Evolutionary conservation across 2,888 invertebrate genomes (phyloP).

Genomic region (Hyppa rectilinea): DNA sequence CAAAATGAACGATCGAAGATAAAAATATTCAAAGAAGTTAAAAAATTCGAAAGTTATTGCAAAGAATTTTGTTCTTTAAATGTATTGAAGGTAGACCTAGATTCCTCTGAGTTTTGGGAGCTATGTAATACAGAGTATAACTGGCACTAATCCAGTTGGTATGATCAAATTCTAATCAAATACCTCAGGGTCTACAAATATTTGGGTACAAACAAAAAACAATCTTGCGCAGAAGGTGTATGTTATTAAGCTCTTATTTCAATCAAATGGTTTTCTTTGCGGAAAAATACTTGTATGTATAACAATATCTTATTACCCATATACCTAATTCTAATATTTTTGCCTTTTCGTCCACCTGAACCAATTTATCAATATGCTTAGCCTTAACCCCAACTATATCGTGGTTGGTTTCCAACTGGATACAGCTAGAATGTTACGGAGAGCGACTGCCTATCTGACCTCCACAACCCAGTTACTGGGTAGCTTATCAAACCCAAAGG

Average conservation of each 20-base stretch:
- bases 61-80: not conserved
- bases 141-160: conserved; percentile 43
- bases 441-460: no score
- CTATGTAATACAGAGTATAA: conserved; percentile 7
- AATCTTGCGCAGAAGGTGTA: conserved; percentile 13
- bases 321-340: not conserved
- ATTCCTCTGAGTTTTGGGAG: no score
- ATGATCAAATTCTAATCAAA: conserved; percentile 35
- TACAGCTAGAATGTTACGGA: no score
- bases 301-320: no score
- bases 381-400: no score
- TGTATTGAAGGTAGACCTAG: not conserved
- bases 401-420: no score
- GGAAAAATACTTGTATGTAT: not conserved
- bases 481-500: no score
- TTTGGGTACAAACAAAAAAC: conserved; percentile 28
- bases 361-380: no score
- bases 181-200: conserved; percentile 31
- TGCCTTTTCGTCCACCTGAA: no score
- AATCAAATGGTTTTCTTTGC: not conserved
- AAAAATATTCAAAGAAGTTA: no score
- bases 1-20: no score
- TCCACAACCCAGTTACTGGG: no score
- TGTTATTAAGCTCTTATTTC: conserved; percentile 16
- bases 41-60: not conserved